Base-by-base conservation (phyloP, 1,140 invertebrate species). In the Leguminivora glycinivorella region DNA sequence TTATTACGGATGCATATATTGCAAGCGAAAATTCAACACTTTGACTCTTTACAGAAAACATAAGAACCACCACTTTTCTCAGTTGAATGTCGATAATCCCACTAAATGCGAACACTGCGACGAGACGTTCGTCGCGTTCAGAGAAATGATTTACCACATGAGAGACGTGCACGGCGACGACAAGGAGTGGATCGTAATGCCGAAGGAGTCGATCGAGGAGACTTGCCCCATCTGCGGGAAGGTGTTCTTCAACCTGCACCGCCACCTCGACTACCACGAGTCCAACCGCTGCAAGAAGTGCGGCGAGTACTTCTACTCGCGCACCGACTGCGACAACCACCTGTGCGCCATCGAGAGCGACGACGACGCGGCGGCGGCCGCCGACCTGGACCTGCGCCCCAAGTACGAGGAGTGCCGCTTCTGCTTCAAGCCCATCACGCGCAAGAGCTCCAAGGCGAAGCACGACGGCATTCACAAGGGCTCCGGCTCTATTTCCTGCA, bases 231-330 rank as follows among this genome's bases (percentile, higher is more conserved):
- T 92, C 29, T 92, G 92, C 67, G 81, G 90, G 17, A 92, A 92
- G 74, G 75, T 74, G 7, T 92, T 92, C 77, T 88, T 78, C 43
- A 89, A 92, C 56, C 72, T 92, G 14, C 88, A 90, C 52, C 83
- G 81, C 68, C 92, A 92, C 77, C 68, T 92, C 19, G 72, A 76
- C n/a, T 92, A 92, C 67, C 92, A 92, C 52, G 90, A 92, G 67
- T 83, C 92, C 69, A 92, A 92, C 67, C 88, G 80, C 69, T 92
- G 92, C 70, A 92, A 89, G 68, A 92, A 91, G 69, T 92, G 92
- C 67, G 75, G 76, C 1, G 89, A 92, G 68, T 92, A 92, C 74
- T 92, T 92, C 80, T 84, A 73, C 56, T 92, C 92, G 4, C 77
- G 79, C 14, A 43, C 72, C 0, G 87, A 90, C 19, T 92, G 70